Conservation (phyloP, 2,797 vertebrate genomes). For the Cyprinella venusta region DNA sequence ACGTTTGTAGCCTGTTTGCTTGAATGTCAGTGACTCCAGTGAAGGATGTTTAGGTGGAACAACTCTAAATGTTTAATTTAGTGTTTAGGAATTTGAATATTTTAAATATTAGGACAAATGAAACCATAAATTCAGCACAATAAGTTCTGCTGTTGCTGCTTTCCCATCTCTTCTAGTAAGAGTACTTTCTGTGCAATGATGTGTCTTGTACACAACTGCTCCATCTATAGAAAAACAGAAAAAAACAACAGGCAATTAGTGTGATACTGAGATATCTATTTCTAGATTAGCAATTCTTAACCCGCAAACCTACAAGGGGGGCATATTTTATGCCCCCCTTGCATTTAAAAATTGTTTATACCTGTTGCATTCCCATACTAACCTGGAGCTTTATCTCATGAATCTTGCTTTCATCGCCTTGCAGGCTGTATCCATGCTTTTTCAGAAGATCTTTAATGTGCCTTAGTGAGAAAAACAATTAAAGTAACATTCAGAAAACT, state of each 20-base stretch:
- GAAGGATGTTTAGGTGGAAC: background rate
- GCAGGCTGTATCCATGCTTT: conserved; percentile 65
- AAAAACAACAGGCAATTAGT: background rate
- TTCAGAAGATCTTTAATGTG: conserved; percentile 70
- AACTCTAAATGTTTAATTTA: background rate
- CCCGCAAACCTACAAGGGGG: background rate
- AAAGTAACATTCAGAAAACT: background rate
- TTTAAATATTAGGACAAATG: background rate
- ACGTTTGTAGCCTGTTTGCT: background rate
- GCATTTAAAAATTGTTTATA: background rate
- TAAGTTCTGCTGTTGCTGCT: conserved; percentile 32
- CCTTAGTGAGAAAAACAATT: conserved; percentile 58
- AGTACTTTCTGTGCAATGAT: conserved; percentile 59
- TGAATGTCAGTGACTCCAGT: background rate
- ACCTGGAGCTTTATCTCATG: conserved; percentile 74
- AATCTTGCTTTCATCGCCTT: conserved; percentile 67
- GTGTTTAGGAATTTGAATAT: background rate
- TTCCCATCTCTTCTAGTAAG: conserved; percentile 51
- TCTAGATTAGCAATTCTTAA: background rate
- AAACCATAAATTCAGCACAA: background rate
- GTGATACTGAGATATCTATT: background rate
- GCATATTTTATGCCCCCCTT: background rate
- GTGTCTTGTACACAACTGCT: conserved; percentile 56
- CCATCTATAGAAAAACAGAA: conserved; percentile 48
- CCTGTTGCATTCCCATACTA: conserved; percentile 14